Conservation (phyloP, 2,113 vertebrate genomes). For the Elachura formosa region DNA sequence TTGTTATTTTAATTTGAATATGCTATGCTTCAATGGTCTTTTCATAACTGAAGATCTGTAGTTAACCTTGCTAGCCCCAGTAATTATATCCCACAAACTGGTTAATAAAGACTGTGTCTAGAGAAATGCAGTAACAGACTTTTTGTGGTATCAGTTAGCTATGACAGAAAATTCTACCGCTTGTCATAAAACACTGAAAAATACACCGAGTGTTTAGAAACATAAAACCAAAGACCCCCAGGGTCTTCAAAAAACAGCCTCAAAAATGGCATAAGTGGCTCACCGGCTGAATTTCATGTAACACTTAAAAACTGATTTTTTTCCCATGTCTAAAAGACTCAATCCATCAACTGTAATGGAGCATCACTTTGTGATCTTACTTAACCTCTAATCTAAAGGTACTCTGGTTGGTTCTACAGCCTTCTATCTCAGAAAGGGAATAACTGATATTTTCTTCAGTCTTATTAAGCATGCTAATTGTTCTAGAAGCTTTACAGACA, state of each 20-base stretch:
- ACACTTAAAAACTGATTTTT: neutral
- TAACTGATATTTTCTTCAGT: neutral
- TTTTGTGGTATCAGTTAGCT: neutral
- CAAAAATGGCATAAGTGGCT: neutral
- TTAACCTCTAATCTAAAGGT: neutral
- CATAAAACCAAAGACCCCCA: neutral
- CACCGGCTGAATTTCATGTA: neutral
- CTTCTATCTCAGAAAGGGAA: neutral
- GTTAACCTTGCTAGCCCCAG: neutral
- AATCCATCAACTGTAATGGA: neutral
- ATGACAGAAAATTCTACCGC: neutral
- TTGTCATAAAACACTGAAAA: neutral
- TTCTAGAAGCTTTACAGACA: neutral
- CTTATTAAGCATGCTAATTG: neutral
- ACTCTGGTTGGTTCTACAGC: neutral
- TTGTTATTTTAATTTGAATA: neutral
- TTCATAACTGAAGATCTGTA: neutral
- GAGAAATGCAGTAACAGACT: neutral
- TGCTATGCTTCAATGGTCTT: neutral
- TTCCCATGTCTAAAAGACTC: neutral
- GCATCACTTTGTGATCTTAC: neutral
- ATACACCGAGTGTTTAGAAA: neutral
- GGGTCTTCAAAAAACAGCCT: neutral
- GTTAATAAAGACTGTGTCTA: neutral
- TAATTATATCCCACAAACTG: neutral